phyloP scores from a whole-genome alignment of 2,797 vertebrate genomes.

The Jordanella pulchra region DNA sequence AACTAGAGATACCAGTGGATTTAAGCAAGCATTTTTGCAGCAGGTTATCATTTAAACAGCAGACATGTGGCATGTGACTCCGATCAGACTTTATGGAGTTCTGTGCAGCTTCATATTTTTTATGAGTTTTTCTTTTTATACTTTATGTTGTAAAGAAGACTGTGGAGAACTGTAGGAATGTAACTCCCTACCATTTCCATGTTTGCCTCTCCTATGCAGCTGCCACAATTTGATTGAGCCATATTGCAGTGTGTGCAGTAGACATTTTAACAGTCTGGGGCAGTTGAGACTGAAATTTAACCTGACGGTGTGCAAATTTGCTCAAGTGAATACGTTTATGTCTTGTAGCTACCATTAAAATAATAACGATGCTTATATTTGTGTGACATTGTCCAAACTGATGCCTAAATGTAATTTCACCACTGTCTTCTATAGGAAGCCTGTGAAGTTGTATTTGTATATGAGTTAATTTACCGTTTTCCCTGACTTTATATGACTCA shows the following conservation, averaged over 20 bases:
- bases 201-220: slow-evolving; percentile 57
- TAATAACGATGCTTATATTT: slow-evolving; percentile 52
- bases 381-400: slow-evolving; percentile 38
- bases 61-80: slow-evolving; percentile 39
- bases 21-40: slow-evolving; percentile 38
- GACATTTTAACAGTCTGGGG: slow-evolving; percentile 43
- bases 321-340: slow-evolving; percentile 46
- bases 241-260: slow-evolving; percentile 52
- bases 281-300: slow-evolving; percentile 42
- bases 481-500: slow-evolving; percentile 25
- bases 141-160: slow-evolving; percentile 69
- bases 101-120: slow-evolving; percentile 40
- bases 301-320: slow-evolving; percentile 48
- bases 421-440: slow-evolving; percentile 38
- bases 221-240: slow-evolving; percentile 69
- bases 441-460: slow-evolving; percentile 32
- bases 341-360: slow-evolving; percentile 47
- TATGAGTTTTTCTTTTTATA: slow-evolving; percentile 32
- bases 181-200: slow-evolving; percentile 55
- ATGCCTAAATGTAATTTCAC: slow-evolving; percentile 21
- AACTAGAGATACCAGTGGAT: slow-evolving; percentile 55
- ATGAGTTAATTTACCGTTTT: slow-evolving; percentile 34
- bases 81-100: slow-evolving; percentile 46
- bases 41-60: slow-evolving; percentile 50
- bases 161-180: slow-evolving; percentile 71